Conservation (phyloP, 2,113 vertebrate genomes). For the Pedetes capensis region DNA sequence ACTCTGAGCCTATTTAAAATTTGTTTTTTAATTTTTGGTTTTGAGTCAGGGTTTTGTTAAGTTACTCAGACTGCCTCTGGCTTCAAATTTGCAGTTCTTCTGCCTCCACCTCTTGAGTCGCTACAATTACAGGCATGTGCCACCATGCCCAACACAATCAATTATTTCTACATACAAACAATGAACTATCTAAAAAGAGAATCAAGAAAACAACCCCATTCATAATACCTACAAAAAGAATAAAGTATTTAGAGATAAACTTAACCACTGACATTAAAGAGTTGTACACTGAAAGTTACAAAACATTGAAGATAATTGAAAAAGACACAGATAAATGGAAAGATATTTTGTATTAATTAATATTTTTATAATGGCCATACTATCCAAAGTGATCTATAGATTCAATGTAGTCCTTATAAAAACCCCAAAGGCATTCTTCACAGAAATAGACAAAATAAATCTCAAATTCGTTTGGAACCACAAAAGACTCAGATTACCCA, state of each 20-base stretch:
- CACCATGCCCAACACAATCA: not conserved
- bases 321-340: not conserved
- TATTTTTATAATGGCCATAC: not conserved
- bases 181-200: not conserved
- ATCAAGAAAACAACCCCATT: not conserved
- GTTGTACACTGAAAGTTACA: not conserved
- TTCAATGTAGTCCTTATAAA: not conserved
- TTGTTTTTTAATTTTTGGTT: no score
- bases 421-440: not conserved
- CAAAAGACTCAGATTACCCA: not conserved
- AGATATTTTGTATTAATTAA: not conserved
- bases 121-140: no score
- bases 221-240: not conserved
- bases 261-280: not conserved
- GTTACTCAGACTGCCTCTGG: no score
- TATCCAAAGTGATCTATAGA: not conserved
- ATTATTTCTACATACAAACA: not conserved
- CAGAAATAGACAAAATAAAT: not conserved
- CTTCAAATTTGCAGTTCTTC: no score
- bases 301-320: not conserved
- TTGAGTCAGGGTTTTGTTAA: no score
- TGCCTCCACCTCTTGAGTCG: no score
- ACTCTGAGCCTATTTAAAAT: no score
- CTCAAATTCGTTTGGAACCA: not conserved
- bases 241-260: not conserved